Percentiles rank a stretch among this genome's conserved stretches.
These are phyloP conservation scores for Orchestes rusci DNA, from an alignment of 2,888 invertebrate species.

Conservation along the genomic window DNA sequence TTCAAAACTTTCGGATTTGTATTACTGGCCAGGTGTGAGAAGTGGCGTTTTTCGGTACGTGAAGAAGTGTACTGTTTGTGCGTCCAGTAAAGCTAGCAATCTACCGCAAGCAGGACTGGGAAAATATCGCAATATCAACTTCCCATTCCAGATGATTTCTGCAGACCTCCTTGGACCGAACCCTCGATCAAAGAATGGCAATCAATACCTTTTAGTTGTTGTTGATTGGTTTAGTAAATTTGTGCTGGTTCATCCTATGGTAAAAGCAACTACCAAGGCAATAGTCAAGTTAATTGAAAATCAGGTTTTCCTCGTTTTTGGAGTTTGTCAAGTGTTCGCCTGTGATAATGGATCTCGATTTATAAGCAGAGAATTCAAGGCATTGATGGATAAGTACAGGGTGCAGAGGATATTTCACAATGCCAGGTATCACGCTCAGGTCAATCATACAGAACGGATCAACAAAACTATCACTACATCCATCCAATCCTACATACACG, in stretches of 20 bases:
- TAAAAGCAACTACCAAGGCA: conserved; percentile 6
- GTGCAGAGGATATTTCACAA: conserved; percentile 27
- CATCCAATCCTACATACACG: conserved; percentile 24
- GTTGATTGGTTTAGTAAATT: too few species aligned
- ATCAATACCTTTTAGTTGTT: conserved; percentile 7
- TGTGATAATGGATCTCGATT: conserved; percentile 19
- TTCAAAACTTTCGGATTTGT: not conserved
- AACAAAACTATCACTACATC: conserved; percentile 32
- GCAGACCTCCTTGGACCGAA: conserved; percentile 2
- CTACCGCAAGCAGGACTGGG: conserved; percentile 8
- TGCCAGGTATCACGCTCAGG: conserved; percentile 34
- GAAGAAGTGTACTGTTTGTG: conserved; percentile 5
- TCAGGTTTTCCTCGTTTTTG: conserved; percentile 20
- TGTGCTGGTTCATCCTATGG: conserved; percentile 6
- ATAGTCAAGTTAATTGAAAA: conserved; percentile 21
- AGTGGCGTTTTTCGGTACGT: not conserved
- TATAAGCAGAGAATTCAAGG: too few species aligned
- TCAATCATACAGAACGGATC: conserved; percentile 34
- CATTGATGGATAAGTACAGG: conserved; percentile 18
- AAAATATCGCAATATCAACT: conserved; percentile 7
- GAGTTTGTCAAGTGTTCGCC: conserved; percentile 15
- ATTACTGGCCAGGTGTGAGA: conserved; percentile 3
- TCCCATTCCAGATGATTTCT: conserved; percentile 6
- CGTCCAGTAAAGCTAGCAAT: conserved; percentile 6
- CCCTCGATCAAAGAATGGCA: conserved; percentile 3